Conservation (phyloP, 1,140 invertebrate genomes). For the Riptortus pedestris region DNA sequence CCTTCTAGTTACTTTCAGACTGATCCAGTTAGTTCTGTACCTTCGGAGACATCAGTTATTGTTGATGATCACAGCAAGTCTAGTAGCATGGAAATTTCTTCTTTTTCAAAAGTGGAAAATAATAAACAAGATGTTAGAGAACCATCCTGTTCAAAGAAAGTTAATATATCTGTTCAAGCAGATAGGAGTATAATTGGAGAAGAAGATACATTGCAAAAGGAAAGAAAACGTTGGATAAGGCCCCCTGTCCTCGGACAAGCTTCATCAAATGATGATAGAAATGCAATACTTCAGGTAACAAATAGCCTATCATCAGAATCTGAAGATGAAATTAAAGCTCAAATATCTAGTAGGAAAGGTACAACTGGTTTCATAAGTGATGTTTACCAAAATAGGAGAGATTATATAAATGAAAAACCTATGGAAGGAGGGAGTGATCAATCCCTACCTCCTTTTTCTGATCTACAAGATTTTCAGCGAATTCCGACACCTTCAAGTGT, state of each 20-base stretch:
- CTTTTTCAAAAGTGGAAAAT: too few species aligned
- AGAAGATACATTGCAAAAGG: constrained; percentile 14
- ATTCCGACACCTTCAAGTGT: constrained; percentile 23
- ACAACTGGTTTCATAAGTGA: background rate
- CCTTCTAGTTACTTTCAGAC: constrained; percentile 9
- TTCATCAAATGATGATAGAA: constrained; percentile 4
- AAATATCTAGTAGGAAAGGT: background rate
- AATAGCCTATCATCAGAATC: background rate
- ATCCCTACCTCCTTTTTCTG: background rate
- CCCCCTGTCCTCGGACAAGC: constrained; percentile 27
- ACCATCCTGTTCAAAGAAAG: background rate
- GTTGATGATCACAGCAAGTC: too few species aligned
- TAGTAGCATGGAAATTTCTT: too few species aligned
- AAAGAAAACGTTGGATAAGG: constrained; percentile 18
- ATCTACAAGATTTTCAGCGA: constrained; percentile 1
- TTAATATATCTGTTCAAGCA: constrained; percentile 1
- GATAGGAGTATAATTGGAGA: constrained; percentile 1
- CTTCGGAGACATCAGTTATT: background rate
- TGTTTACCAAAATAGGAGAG: constrained; percentile 14
- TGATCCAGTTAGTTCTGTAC: background rate
- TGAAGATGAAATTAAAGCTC: background rate
- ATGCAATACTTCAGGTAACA: background rate
- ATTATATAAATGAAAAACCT: constrained; percentile 15
- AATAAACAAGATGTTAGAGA: too few species aligned
- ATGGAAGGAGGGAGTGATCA: constrained; percentile 5